phyloP scores from a whole-genome alignment of 2,888 invertebrate species.

The Palloptera scutellata region DNA sequence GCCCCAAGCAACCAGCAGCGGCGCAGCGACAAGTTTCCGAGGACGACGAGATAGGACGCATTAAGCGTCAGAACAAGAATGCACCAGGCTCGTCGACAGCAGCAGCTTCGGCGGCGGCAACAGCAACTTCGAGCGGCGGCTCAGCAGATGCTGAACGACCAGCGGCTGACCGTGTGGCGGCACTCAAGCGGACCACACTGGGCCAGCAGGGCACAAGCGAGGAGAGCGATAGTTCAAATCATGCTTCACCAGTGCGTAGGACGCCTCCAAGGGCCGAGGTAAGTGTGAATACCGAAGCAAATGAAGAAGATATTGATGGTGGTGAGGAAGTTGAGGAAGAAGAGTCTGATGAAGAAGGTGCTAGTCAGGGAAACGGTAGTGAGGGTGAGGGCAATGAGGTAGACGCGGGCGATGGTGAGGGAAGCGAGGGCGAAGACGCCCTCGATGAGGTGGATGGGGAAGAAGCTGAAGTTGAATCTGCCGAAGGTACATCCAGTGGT shows the following conservation, averaged over 20 bases:
- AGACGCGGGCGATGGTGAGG: constrained; percentile 33
- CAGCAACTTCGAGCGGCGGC: constrained; percentile 55
- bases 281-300: constrained; percentile 67
- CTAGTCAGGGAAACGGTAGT: constrained; percentile 10
- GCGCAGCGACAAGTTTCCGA: constrained; percentile 83
- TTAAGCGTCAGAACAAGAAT: constrained; percentile 86
- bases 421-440: too few relatives aligned
- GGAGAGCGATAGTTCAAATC: constrained; percentile 68
- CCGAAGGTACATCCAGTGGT: constrained; percentile 26
- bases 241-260: constrained; percentile 71
- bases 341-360: constrained; percentile 18
- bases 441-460: constrained; percentile 29
- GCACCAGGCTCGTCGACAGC: constrained; percentile 66
- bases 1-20: constrained; percentile 67
- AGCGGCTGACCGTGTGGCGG: constrained; percentile 65
- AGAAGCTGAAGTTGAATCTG: constrained; percentile 18
- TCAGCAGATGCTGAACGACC: constrained; percentile 69
- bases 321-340: constrained; percentile 26
- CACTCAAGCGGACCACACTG: constrained; percentile 62
- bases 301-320: constrained; percentile 45
- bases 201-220: constrained; percentile 60
- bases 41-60: constrained; percentile 87
- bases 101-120: constrained; percentile 69
- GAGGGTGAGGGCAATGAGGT: constrained; percentile 12
- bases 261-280: constrained; percentile 80